Evolutionary conservation across 2,888 invertebrate species (phyloP).

Genomic region (Listrodromus nycthemerus): DNA sequence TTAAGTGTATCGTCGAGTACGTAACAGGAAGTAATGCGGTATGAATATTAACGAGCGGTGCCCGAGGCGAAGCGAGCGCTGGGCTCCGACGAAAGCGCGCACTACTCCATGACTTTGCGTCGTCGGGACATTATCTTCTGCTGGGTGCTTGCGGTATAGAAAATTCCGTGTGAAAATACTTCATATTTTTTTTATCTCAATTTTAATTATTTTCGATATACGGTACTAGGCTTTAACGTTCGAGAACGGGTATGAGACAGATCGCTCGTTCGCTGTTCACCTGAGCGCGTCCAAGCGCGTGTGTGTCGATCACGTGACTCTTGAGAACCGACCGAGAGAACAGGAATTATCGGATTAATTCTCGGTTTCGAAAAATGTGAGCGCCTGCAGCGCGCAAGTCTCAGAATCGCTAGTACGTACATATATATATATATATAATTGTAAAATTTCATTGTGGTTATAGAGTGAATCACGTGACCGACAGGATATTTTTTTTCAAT

Average conservation of each 20-base stretch:
- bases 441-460: neutral
- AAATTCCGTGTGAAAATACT: conserved; percentile 43
- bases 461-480: neutral
- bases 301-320: neutral
- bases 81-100: conserved; percentile 69
- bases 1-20: conserved; percentile 77
- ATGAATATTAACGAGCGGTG: conserved; percentile 78
- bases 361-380: neutral
- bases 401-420: too few species aligned
- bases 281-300: neutral
- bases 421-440: neutral
- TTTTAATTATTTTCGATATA: neutral
- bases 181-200: neutral
- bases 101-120: conserved; percentile 46
- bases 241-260: neutral
- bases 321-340: neutral
- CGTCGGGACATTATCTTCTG: conserved; percentile 54
- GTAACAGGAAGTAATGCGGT: conserved; percentile 78
- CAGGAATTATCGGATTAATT: neutral
- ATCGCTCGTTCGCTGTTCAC: neutral
- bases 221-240: neutral
- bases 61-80: conserved; percentile 73
- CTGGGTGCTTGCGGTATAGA: conserved; percentile 13
- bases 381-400: too few species aligned
- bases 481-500: neutral